These are phyloP conservation scores for Osmerus eperlanus DNA, from an alignment of 2,113 vertebrate genomes.

Conservation along the genomic window DNA sequence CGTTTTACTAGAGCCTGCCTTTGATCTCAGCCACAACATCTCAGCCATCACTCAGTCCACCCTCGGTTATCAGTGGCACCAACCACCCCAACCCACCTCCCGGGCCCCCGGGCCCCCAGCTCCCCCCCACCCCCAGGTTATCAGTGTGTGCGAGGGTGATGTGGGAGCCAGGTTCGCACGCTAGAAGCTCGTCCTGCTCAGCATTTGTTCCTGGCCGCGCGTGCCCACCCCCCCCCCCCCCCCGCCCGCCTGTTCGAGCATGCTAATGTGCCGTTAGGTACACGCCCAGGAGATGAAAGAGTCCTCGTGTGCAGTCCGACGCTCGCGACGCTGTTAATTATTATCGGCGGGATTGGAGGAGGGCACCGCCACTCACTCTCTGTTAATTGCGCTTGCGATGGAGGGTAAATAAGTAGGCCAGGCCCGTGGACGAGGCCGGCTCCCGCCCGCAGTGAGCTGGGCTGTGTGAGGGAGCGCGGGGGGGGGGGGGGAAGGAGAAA, in stretches of 20 bases:
- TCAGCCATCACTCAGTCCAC: too few relatives aligned
- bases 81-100: too few relatives aligned
- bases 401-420: constrained; percentile 58
- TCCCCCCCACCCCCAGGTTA: not conserved
- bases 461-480: constrained; percentile 5
- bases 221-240: constrained; percentile 5
- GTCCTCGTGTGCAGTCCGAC: constrained; percentile 25
- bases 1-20: too few relatives aligned
- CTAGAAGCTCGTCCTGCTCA: constrained; percentile 22
- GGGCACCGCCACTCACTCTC: constrained; percentile 36
- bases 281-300: constrained; percentile 39
- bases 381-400: constrained; percentile 55
- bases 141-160: not conserved
- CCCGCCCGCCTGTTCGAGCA: constrained; percentile 16
- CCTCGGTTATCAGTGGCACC: too few relatives aligned
- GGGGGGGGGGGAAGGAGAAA: constrained; percentile 20
- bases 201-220: constrained; percentile 34
- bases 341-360: constrained; percentile 48
- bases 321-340: constrained; percentile 50
- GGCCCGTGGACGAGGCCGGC: constrained; percentile 19
- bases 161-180: not conserved
- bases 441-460: constrained; percentile 32
- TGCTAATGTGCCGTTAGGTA: constrained; percentile 47
- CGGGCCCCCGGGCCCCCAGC: too few relatives aligned
- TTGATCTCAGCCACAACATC: too few relatives aligned